Percentiles rank a stretch among this genome's conserved stretches.
phyloP scores from a whole-genome alignment of 1,140 invertebrate genomes.

The Trachymyrmex septentrionalis region DNA sequence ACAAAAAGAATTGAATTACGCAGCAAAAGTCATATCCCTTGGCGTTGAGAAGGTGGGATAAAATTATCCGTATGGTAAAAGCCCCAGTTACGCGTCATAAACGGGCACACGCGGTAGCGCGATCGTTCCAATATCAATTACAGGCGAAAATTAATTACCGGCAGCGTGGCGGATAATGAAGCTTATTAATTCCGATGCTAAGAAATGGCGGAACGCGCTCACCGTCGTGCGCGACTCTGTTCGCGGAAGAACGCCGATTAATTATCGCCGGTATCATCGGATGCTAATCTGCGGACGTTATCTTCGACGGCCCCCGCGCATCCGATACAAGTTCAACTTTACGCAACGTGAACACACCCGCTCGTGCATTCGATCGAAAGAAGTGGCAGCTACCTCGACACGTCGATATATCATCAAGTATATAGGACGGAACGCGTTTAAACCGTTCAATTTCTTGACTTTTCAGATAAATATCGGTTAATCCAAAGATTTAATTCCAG shows the following conservation, averaged over 20 bases:
- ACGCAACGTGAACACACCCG: neutral
- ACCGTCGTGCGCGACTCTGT: conserved; percentile 28
- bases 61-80: conserved; percentile 36
- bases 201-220: conserved; percentile 45
- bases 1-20: neutral
- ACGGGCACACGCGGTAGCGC: conserved; percentile 49
- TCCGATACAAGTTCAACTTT: conserved; percentile 10
- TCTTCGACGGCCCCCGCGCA: neutral
- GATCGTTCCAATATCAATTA: conserved; percentile 61
- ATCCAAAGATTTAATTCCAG: too few relatives aligned
- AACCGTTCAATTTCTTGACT: neutral
- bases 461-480: neutral
- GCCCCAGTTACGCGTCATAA: conserved; percentile 26
- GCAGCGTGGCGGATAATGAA: conserved; percentile 59
- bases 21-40: neutral
- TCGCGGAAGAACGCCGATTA: conserved; percentile 50
- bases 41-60: neutral
- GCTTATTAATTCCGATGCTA: conserved; percentile 61
- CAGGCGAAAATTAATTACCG: conserved; percentile 60
- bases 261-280: conserved; percentile 54
- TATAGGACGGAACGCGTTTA: neutral
- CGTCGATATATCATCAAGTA: neutral
- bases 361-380: conserved; percentile 29
- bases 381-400: neutral
- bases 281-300: conserved; percentile 44